Evolutionary conservation across 2,797 vertebrate genomes (phyloP).

Genomic region (Malacoctenus gilli): DNA sequence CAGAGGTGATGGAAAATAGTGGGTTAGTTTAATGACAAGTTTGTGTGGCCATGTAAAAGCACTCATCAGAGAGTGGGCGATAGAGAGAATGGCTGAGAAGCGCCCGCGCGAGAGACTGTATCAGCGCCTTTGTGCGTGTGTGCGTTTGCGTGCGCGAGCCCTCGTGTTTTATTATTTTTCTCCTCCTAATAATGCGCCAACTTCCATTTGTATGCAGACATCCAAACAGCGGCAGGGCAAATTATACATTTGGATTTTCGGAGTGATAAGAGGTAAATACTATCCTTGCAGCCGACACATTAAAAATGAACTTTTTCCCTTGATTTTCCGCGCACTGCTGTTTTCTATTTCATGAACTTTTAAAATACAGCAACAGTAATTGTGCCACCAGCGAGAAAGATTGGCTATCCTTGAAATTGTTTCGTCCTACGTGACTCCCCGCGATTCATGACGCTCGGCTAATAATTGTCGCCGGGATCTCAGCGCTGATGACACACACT

Average conservation of each 20-base stretch:
- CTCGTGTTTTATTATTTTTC: slow-evolving; percentile 26
- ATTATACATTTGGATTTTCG: slow-evolving; percentile 2
- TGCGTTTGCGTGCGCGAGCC: too few relatives aligned
- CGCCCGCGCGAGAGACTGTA: slow-evolving; percentile 44
- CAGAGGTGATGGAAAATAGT: slow-evolving; percentile 78
- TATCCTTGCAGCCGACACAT: background rate
- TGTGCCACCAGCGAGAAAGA: background rate
- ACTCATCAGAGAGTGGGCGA: slow-evolving; percentile 72
- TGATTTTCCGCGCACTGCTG: background rate
- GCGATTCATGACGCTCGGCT: background rate
- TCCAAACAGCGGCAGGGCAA: background rate
- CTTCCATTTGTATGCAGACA: slow-evolving; percentile 10
- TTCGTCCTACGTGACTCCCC: too few relatives aligned
- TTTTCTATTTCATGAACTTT: background rate
- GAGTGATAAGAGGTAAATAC: background rate
- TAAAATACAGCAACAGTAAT: background rate
- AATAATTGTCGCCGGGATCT: background rate
- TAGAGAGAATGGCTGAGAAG: slow-evolving; percentile 63
- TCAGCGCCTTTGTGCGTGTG: slow-evolving; percentile 29
- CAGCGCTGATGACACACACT: background rate
- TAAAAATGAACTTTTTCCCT: background rate
- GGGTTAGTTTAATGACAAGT: slow-evolving; percentile 80
- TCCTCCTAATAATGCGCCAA: slow-evolving; percentile 12
- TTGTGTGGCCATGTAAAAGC: slow-evolving; percentile 78
- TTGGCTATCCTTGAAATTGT: background rate